Evolutionary conservation across 2,797 vertebrate species (phyloP).

Genomic region (Threskiornis aethiopicus): DNA sequence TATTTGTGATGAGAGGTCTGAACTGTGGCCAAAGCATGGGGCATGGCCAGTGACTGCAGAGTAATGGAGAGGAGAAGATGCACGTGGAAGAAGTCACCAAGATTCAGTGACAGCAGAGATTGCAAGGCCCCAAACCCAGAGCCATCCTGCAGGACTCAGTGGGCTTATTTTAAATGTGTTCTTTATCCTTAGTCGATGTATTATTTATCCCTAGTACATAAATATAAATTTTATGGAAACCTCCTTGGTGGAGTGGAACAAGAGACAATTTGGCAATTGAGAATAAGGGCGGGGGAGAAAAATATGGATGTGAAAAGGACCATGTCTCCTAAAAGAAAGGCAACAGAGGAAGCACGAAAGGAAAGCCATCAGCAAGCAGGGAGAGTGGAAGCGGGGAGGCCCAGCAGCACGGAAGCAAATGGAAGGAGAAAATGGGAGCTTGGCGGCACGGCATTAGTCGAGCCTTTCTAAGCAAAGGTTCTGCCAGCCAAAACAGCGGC

Average conservation of each 20-base stretch:
- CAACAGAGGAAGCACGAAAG: not conserved
- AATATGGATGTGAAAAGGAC: not conserved
- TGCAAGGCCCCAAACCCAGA: not conserved
- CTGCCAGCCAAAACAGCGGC: conserved; percentile 56
- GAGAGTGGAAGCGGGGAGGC: not conserved
- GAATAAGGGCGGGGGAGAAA: not conserved
- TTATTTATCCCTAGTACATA: not conserved
- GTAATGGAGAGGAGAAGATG: not conserved
- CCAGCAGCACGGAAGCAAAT: accelerated
- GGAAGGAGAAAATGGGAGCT: conserved; percentile 1
- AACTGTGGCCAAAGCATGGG: accelerated
- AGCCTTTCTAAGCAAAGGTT: conserved; percentile 4
- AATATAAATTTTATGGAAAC: not conserved
- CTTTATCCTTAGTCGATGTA: not conserved
- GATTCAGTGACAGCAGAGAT: not conserved
- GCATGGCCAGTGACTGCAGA: not conserved
- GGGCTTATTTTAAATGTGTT: not conserved
- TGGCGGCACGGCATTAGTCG: accelerated
- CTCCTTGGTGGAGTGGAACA: not conserved
- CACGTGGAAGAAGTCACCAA: not conserved
- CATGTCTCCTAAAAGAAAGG: not conserved
- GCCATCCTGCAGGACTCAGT: not conserved
- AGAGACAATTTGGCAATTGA: not conserved
- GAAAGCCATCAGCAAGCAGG: not conserved
- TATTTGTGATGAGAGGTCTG: not conserved